Evolutionary conservation across 2,113 vertebrate genomes (phyloP).

Genomic region (Himantopus leucocephalus): DNA sequence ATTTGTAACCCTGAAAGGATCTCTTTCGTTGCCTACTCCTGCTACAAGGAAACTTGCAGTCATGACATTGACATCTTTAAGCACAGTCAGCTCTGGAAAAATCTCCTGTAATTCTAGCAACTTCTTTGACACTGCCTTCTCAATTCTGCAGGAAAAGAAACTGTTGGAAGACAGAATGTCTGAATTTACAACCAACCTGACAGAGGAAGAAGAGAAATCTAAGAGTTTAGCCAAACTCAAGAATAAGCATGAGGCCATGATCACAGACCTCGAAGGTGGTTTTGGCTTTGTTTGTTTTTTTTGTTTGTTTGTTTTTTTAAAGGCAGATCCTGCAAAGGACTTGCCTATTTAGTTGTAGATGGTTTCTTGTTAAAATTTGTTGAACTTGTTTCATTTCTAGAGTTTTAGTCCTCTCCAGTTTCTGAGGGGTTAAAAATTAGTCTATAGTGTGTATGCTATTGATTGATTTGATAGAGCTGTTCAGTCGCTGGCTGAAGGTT

Average conservation of each 20-base stretch:
- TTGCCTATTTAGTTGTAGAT: not conserved
- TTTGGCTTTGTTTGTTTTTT: not conserved
- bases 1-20: not conserved
- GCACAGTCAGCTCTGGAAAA: not conserved
- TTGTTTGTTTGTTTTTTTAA: not conserved
- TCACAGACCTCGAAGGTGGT: constrained; percentile 94
- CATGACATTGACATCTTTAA: not conserved
- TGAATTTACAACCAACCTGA: constrained; percentile 93
- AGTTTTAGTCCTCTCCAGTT: not conserved
- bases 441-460: constrained; percentile 29
- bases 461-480: constrained; percentile 39
- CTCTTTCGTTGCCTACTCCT: not conserved
- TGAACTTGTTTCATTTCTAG: not conserved
- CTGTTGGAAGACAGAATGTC: constrained; percentile 91
- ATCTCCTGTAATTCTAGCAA: not conserved
- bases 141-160: constrained; percentile 88
- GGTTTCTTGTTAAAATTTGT: not conserved
- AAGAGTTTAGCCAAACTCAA: constrained; percentile 98
- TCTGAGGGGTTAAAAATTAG: constrained; percentile 61
- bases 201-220: constrained; percentile 97
- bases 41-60: not conserved
- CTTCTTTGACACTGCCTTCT: not conserved
- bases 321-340: not conserved
- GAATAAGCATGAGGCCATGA: constrained; percentile 97
- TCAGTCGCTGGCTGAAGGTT: constrained; percentile 50